phyloP scores from a whole-genome alignment of 2,797 vertebrate species.

The Hapalemur alaotrensis region DNA sequence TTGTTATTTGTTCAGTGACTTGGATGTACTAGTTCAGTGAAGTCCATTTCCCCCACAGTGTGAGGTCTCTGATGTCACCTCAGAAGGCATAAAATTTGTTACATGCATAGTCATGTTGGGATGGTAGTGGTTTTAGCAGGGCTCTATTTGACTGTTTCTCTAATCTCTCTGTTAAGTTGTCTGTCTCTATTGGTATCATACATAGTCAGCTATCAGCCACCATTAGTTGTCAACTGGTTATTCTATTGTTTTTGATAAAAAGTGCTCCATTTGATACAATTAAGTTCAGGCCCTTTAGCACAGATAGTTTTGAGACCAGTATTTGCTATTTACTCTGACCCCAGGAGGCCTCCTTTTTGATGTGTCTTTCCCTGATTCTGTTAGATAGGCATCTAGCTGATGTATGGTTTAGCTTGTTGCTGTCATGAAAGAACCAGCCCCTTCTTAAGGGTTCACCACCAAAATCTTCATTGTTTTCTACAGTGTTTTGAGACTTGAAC shows the following conservation, averaged over 20 bases:
- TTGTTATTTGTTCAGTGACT: constrained; percentile 19
- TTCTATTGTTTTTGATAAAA: constrained; percentile 34
- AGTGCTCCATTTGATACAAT: background rate
- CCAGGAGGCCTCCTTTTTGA: background rate
- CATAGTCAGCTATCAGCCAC: background rate
- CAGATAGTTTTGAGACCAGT: background rate
- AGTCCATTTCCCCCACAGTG: background rate
- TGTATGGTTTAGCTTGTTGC: background rate
- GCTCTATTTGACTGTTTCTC: background rate
- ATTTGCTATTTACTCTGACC: background rate
- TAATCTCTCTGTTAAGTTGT: background rate
- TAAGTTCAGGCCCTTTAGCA: background rate
- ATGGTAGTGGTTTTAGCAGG: background rate
- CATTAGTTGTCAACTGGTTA: background rate
- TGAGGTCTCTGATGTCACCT: background rate
- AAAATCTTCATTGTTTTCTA: background rate
- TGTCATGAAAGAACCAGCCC: background rate
- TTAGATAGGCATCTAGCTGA: background rate
- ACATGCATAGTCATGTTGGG: background rate
- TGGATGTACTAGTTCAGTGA: background rate
- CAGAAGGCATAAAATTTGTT: background rate
- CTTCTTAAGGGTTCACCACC: background rate
- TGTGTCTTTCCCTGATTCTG: background rate
- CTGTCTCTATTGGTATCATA: background rate
- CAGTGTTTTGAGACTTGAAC: background rate